A percentile compares a stretch with the other conserved stretches of the same genome.
phyloP scores from a whole-genome alignment of 2,797 vertebrate species.

The Melanotaenia boesemani region DNA sequence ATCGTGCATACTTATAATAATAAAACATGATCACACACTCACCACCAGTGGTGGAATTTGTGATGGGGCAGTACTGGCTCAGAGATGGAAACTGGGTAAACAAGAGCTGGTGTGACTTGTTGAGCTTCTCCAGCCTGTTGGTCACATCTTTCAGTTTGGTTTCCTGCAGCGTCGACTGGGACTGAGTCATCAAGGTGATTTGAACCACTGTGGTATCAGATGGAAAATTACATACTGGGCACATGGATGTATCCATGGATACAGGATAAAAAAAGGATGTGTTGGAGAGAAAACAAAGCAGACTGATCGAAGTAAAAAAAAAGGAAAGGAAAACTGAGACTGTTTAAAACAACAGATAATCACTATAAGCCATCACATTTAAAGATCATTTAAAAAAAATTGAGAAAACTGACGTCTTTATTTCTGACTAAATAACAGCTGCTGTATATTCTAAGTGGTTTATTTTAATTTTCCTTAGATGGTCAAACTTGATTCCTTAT shows the following conservation, averaged over 20 bases:
- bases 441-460: no score
- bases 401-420: no score
- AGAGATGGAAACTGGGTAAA: conserved; percentile 68
- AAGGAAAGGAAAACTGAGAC: background rate
- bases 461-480: no score
- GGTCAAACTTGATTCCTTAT: no score
- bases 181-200: conserved; percentile 45
- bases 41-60: conserved; percentile 48
- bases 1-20: no score
- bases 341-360: no score
- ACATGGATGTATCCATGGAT: conserved; percentile 30
- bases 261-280: conserved; percentile 24
- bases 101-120: conserved; percentile 52
- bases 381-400: no score
- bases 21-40: background rate
- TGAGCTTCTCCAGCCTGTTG: conserved; percentile 45
- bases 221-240: conserved; percentile 13
- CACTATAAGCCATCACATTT: no score
- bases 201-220: conserved; percentile 45
- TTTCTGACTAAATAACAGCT: no score
- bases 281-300: conserved; percentile 7
- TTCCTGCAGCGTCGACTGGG: conserved; percentile 49
- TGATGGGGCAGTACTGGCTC: conserved; percentile 59
- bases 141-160: conserved; percentile 49
- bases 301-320: conserved; percentile 14